Evolutionary conservation across 2,888 invertebrate species (phyloP).

Genomic region (Drosophila kuntzei): DNA sequence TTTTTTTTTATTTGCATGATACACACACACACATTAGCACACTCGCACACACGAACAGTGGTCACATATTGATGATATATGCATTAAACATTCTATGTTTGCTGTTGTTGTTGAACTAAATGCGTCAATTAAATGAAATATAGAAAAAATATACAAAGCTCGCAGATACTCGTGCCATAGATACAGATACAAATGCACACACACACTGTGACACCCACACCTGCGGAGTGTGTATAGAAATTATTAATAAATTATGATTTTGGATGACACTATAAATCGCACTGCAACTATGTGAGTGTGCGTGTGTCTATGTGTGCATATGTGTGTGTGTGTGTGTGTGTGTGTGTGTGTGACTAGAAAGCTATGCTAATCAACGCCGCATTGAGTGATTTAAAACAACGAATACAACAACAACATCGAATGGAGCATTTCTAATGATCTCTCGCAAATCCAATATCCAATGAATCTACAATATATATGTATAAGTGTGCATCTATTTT

Average conservation of each 20-base stretch:
- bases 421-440: slow-evolving; percentile 33
- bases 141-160: slow-evolving; percentile 41
- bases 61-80: slow-evolving; percentile 39
- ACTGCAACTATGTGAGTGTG: slow-evolving; percentile 1
- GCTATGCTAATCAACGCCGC: slow-evolving; percentile 51
- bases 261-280: slow-evolving; percentile 71
- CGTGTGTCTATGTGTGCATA: slow-evolving; percentile 1
- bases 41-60: background rate
- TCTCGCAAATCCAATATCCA: slow-evolving; percentile 40
- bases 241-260: slow-evolving; percentile 79
- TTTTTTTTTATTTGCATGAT: slow-evolving; percentile 35
- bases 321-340: slow-evolving; percentile 5
- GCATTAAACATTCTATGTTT: slow-evolving; percentile 35
- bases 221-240: slow-evolving; percentile 37
- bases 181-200: slow-evolving; percentile 19
- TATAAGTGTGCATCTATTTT: slow-evolving; percentile 4
- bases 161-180: slow-evolving; percentile 23
- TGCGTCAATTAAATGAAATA: slow-evolving; percentile 75
- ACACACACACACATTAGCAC: background rate
- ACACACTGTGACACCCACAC: slow-evolving; percentile 32
- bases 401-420: slow-evolving; percentile 24
- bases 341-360: slow-evolving; percentile 5
- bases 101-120: slow-evolving; percentile 59
- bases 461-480: slow-evolving; percentile 22
- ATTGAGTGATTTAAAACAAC: slow-evolving; percentile 60